These are phyloP conservation scores for Trissolcus japonicus DNA, from an alignment of 2,888 invertebrate genomes.

Conservation along the genomic window DNA sequence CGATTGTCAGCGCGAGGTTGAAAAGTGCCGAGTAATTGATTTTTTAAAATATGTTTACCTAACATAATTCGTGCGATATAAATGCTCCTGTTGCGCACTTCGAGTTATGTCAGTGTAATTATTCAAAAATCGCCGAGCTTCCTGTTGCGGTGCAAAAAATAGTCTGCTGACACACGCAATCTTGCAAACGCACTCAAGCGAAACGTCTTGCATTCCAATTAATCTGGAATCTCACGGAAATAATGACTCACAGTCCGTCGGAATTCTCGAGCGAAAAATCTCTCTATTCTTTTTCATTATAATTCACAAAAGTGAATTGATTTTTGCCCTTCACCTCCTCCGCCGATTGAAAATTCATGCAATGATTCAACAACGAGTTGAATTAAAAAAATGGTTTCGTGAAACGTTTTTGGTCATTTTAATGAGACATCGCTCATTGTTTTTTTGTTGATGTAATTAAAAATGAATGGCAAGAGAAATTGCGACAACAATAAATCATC, in stretches of 20 bases:
- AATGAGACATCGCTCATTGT: too few relatives aligned
- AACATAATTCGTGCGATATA: too few relatives aligned
- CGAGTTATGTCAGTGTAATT: slow-evolving; percentile 3
- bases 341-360: not conserved
- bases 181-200: slow-evolving; percentile 24
- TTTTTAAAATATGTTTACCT: too few relatives aligned
- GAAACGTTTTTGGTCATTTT: too few relatives aligned
- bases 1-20: too few relatives aligned
- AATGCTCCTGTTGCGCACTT: too few relatives aligned
- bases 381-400: too few relatives aligned
- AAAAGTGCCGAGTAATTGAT: too few relatives aligned
- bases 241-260: slow-evolving; percentile 33
- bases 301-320: slow-evolving; percentile 8
- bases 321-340: too few relatives aligned
- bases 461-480: too few relatives aligned
- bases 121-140: slow-evolving; percentile 23
- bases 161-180: slow-evolving; percentile 35
- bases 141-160: slow-evolving; percentile 21
- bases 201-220: slow-evolving; percentile 43
- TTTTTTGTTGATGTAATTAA: too few relatives aligned
- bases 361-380: not conserved
- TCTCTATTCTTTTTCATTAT: slow-evolving; percentile 24
- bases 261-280: slow-evolving; percentile 30
- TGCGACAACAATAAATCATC: too few relatives aligned
- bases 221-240: slow-evolving; percentile 42